Conservation (phyloP, 2,113 vertebrate genomes). For the Strix uralensis region DNA sequence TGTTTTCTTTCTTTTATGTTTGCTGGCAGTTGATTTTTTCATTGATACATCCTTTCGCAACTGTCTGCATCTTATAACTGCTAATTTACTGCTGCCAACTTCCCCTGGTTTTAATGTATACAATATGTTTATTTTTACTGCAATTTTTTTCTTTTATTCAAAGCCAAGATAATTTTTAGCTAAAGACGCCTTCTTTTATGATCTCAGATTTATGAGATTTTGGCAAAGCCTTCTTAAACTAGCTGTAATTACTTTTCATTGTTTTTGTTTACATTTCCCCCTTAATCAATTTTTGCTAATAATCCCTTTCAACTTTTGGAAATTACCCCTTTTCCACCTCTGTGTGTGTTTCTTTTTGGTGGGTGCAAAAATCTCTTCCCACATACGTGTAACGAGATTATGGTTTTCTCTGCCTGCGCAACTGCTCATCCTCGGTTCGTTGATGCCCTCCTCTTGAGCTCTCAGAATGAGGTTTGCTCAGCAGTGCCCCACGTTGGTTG, state of each 20-base stretch:
- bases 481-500: fast-evolving
- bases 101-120: constrained; percentile 54
- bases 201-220: constrained; percentile 28
- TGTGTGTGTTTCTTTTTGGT: background rate
- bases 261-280: constrained; percentile 49
- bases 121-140: constrained; percentile 62
- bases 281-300: constrained; percentile 61
- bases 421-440: fast-evolving
- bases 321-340: constrained; percentile 17
- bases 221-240: constrained; percentile 18
- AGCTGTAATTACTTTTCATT: constrained; percentile 19
- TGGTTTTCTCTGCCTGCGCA: background rate
- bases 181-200: constrained; percentile 43
- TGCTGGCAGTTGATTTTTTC: background rate
- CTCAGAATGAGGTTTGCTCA: background rate
- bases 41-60: constrained; percentile 12
- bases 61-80: constrained; percentile 24
- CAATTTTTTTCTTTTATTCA: constrained; percentile 47
- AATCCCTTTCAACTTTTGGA: constrained; percentile 29
- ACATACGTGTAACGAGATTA: fast-evolving
- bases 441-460: background rate
- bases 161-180: constrained; percentile 62
- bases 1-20: background rate
- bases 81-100: constrained; percentile 49
- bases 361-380: background rate